Percentiles rank a stretch among this genome's conserved stretches.
These are phyloP conservation scores for Drosophila pseudoobscura DNA, from an alignment of 1,140 invertebrate species.

Conservation along the genomic window DNA sequence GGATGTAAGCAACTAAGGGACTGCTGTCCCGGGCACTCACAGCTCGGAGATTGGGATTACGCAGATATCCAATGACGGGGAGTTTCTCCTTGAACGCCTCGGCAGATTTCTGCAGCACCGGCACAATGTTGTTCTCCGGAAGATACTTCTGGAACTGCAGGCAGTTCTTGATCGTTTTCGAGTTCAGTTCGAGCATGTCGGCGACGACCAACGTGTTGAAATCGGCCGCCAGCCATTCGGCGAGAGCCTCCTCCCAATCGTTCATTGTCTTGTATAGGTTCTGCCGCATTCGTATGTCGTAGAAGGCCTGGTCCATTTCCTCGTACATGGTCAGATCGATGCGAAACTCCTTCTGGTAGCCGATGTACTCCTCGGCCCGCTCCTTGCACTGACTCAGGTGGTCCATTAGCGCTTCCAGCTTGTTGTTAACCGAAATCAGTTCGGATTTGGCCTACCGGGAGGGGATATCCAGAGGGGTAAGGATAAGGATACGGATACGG, in stretches of 20 bases:
- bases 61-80: conserved; percentile 75
- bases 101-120: conserved; percentile 89
- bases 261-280: conserved; percentile 90
- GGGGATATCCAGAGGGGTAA: no score
- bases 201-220: conserved; percentile 90
- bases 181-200: conserved; percentile 87
- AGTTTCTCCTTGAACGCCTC: conserved; percentile 89
- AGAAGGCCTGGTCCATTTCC: conserved; percentile 89
- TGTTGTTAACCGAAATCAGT: conserved; percentile 85
- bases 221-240: conserved; percentile 84
- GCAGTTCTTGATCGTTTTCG: conserved; percentile 88
- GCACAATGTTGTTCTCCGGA: conserved; percentile 90
- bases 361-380: conserved; percentile 87
- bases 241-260: conserved; percentile 86
- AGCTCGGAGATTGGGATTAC: conserved; percentile 73
- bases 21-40: conserved; percentile 30
- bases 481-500: background rate
- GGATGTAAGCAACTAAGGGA: no score
- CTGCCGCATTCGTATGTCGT: conserved; percentile 90
- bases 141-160: conserved; percentile 90
- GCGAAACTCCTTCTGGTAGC: conserved; percentile 89
- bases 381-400: conserved; percentile 86
- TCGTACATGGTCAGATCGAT: conserved; percentile 92
- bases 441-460: conserved; percentile 84
- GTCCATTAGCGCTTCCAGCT: conserved; percentile 86